phyloP scores from a whole-genome alignment of 1,140 invertebrate species.

The Orchestia grillus region DNA sequence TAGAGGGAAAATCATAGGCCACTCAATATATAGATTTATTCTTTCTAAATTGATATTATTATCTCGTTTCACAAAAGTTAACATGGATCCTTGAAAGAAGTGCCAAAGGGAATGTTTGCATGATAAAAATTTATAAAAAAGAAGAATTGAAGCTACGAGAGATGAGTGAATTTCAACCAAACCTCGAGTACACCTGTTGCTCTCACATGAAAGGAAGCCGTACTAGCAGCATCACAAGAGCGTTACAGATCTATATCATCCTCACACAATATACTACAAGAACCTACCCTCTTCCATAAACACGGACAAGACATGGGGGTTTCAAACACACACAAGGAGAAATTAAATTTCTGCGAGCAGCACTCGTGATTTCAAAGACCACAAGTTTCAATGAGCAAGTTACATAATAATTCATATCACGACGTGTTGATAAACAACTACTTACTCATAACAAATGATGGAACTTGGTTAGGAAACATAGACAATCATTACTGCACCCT shows the following conservation, averaged over 20 bases:
- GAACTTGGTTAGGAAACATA: neutral
- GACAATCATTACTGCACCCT: neutral
- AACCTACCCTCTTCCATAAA: neutral
- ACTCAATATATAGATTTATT: neutral
- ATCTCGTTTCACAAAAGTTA: conserved; percentile 9
- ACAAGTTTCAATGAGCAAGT: neutral
- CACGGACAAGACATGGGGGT: neutral
- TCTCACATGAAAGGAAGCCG: neutral
- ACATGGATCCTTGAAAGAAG: neutral
- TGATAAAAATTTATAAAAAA: neutral
- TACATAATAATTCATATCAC: neutral
- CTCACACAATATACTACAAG: neutral
- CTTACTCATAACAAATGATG: neutral
- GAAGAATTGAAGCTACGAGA: neutral
- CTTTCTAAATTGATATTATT: neutral
- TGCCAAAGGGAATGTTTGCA: neutral
- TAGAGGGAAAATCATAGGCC: neutral
- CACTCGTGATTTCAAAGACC: neutral
- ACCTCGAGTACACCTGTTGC: neutral
- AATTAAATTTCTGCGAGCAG: neutral
- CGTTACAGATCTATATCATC: neutral
- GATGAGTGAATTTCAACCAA: neutral
- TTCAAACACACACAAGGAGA: neutral
- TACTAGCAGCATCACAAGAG: neutral
- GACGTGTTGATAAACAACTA: neutral